Evolutionary conservation across 1,140 invertebrate genomes (phyloP), one percentile per base, ranked within the genome.

Genomic region (Laupala kohalensis): DNA sequence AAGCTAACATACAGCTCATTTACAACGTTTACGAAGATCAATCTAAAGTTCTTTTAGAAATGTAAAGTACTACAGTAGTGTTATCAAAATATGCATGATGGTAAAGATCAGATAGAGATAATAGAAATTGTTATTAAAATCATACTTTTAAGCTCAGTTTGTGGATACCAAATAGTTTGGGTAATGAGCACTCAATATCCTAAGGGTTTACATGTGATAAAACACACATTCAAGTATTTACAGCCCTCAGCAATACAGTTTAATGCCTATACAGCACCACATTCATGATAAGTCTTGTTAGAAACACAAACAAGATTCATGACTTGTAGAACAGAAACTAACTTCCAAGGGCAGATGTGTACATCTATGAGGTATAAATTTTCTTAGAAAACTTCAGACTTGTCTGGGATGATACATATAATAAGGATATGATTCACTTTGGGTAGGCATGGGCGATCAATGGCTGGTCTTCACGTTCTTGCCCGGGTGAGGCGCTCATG

Each of bases 401-500:
- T 53, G 37, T 9, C 37, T 53, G 37, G 37, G 37, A 53, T 53
- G 37, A 53, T 19, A 53, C 19, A 53, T 53, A 53, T 19, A 53
- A 9, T 13, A 13, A 13, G 19, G 37, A 53, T 53, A 53, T 53
- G 37, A 9, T 53, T 53, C 37, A 53, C 37, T 53, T 53, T 53
- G 64, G 64, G 64, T 65, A 25, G n/a, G n/a, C n/a, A 23, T 68
- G 67, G 12, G 67, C 15, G n/a, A 27, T 68, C 24, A 72, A 29
- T 24, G 71, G 66, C 15, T 73, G 72, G 15, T 67, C 69, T 67
- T 73, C 68, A 23, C 68, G 62, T 28, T 75, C 74, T 64, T 81
- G 81, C 67, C 82, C 81, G 66, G 83, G 81, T 12, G 83, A 80
- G 67, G 81, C 80, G 72, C 83, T 85, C 79, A 84, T 83, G 74